These are phyloP conservation scores for Zootoca vivipara DNA, from an alignment of 2,113 vertebrate genomes.

Conservation along the genomic window DNA sequence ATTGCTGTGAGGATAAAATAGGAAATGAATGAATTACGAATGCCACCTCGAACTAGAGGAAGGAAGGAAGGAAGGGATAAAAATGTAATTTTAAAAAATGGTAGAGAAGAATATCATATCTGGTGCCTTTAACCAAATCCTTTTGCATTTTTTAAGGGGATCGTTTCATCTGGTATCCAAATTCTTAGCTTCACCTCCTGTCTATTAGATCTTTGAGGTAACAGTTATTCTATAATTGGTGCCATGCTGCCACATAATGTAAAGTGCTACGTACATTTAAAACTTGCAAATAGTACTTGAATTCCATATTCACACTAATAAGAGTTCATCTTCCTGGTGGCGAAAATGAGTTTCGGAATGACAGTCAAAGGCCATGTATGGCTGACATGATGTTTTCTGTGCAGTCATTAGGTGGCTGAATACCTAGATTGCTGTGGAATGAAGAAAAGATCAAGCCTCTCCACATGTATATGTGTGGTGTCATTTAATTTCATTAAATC, in stretches of 20 bases:
- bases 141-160: slow-evolving; percentile 21
- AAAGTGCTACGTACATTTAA: slow-evolving; percentile 75
- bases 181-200: slow-evolving; percentile 47
- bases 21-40: not conserved
- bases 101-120: not conserved
- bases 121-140: not conserved
- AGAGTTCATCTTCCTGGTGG: slow-evolving; percentile 68
- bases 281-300: slow-evolving; percentile 77
- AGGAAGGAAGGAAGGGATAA: not conserved
- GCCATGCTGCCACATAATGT: slow-evolving; percentile 69
- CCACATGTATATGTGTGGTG: not conserved
- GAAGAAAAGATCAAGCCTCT: not conserved
- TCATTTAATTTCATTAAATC: slow-evolving; percentile 3
- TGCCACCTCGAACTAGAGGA: not conserved
- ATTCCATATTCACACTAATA: slow-evolving; percentile 74
- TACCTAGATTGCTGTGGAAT: not conserved
- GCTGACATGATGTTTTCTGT: slow-evolving; percentile 40
- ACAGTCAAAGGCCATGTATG: slow-evolving; percentile 59
- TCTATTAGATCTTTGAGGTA: slow-evolving; percentile 53
- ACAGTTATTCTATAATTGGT: slow-evolving; percentile 65
- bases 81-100: not conserved
- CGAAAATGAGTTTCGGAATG: slow-evolving; percentile 71
- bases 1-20: not conserved
- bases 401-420: slow-evolving; percentile 22
- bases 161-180: slow-evolving; percentile 19